Evolutionary conservation across 2,797 vertebrate species (phyloP).

Genomic region (Danio albolineatus): DNA sequence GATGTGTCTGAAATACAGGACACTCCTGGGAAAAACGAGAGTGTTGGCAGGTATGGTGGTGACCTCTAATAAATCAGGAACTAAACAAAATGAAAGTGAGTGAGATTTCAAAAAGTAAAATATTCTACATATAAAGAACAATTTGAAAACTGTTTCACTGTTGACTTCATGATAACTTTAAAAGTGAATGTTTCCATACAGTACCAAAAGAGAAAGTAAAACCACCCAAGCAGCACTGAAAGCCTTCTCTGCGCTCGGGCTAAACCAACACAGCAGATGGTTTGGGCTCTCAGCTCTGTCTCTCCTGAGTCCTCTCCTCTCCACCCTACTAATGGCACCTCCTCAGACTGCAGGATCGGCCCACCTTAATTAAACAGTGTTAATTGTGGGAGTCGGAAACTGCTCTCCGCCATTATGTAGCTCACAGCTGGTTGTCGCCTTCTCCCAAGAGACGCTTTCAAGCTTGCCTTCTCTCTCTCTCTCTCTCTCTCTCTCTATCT

Average conservation of each 20-base stretch:
- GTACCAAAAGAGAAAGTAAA: background rate
- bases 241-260: background rate
- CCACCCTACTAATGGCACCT: constrained; percentile 41
- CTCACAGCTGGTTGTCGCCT: constrained; percentile 49
- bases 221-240: background rate
- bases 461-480: background rate
- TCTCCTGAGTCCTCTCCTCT: constrained; percentile 32
- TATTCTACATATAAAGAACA: too few relatives aligned
- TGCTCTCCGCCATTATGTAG: constrained; percentile 48
- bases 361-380: constrained; percentile 60
- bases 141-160: too few relatives aligned
- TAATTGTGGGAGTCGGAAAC: constrained; percentile 57
- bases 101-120: too few relatives aligned
- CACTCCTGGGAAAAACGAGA: too few relatives aligned
- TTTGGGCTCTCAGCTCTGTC: constrained; percentile 20
- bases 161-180: too few relatives aligned
- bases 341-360: constrained; percentile 36
- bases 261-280: constrained; percentile 44
- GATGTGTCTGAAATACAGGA: too few relatives aligned
- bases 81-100: too few relatives aligned
- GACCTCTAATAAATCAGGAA: too few relatives aligned
- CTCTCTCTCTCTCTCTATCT: background rate
- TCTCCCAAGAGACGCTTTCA: constrained; percentile 26
- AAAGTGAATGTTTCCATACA: background rate
- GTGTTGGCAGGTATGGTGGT: too few relatives aligned